A percentile compares a stretch with the other conserved stretches of the same genome.
Conservation (phyloP, 2,797 vertebrate species). For the Hipposideros larvatus region DNA sequence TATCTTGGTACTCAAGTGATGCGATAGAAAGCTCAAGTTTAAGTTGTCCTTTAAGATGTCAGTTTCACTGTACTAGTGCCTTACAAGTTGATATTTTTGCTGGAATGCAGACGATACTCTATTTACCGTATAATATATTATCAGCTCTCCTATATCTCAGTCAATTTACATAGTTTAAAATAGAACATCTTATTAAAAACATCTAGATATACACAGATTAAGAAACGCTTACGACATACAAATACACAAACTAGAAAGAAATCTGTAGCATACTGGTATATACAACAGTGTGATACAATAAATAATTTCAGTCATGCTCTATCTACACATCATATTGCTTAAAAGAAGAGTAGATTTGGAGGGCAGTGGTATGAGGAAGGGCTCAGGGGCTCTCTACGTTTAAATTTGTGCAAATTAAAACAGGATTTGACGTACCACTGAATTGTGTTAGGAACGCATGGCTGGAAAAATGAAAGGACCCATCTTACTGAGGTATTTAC, state of each 20-base stretch:
- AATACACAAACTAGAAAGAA: slow-evolving; percentile 99
- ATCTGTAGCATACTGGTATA: slow-evolving; percentile 98
- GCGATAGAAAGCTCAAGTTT: slow-evolving; percentile 93
- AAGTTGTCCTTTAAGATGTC: slow-evolving; percentile 95
- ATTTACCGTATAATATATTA: slow-evolving; percentile 96
- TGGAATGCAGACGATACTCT: slow-evolving; percentile 98
- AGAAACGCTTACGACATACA: slow-evolving; percentile 99
- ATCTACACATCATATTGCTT: slow-evolving; percentile 99
- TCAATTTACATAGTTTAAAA: slow-evolving; percentile 99
- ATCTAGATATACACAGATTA: slow-evolving; percentile 99
- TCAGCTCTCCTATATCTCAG: slow-evolving; percentile 96
- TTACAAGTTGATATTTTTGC: slow-evolving; percentile 93
- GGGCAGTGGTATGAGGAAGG: slow-evolving; percentile 89
- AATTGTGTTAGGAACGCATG: slow-evolving; percentile 89
- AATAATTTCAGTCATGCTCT: slow-evolving; percentile 99
- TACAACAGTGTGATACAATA: slow-evolving; percentile 99
- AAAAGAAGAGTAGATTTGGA: slow-evolving; percentile 98
- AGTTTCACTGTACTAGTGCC: slow-evolving; percentile 94
- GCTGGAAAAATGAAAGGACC: slow-evolving; percentile 94
- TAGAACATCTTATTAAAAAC: slow-evolving; percentile 99
- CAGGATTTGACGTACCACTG: slow-evolving; percentile 89
- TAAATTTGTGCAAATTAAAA: slow-evolving; percentile 92
- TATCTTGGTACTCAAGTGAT: slow-evolving; percentile 87
- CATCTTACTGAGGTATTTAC: slow-evolving; percentile 99
- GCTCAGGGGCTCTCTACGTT: slow-evolving; percentile 89